Base-by-base conservation (phyloP, 2,113 vertebrate species). In the Misgurnus anguillicaudatus region DNA sequence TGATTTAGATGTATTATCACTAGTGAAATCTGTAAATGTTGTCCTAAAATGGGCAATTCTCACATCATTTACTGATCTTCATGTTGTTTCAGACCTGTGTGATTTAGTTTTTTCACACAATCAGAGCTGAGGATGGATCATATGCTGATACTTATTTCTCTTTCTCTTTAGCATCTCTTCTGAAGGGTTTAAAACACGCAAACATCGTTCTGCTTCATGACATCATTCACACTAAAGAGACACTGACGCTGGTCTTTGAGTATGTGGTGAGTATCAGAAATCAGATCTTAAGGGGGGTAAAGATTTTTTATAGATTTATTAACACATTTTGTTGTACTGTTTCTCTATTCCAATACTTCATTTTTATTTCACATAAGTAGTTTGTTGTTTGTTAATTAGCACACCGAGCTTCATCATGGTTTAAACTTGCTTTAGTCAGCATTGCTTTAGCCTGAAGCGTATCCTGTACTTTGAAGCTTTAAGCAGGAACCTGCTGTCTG, bases 141-240 rank as follows among this genome's bases (percentile, higher is more conserved):
- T 45, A 45, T 3, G 1, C 24, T 48, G 14, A 48, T 72, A 58
- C 71, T 31, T 60, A 36, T 69, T 11, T 45, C 48, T 78, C 78
- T 85, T 38, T 87, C 86, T 92, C 89, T 80, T 45, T 91, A 99
- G 97, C 97, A 3, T 99, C 97, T 88, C 94, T 99, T 70, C 88
- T 98, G 87, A 99, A 99, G 92, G 97, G 97, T 90, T 86, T 99
- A 85, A 99, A 99, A 86, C 97, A 99, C 31, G 84, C 95, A n/a
- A 99, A 98, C 86, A 98, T 99, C 14, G 97, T 99, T 82, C 93
- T 99, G 83, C 96, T 99, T 84, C 97, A 99, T 89, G 97, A 98
- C 88, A 99, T 98, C 92, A 99, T 98, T 89, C 97, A 99, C 87
- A 98, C 97, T 81, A 98, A 98, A 94, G 97, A 99, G 85, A 98